Conservation (phyloP, 2,888 invertebrate species). For the Penaeus monodon region DNA sequence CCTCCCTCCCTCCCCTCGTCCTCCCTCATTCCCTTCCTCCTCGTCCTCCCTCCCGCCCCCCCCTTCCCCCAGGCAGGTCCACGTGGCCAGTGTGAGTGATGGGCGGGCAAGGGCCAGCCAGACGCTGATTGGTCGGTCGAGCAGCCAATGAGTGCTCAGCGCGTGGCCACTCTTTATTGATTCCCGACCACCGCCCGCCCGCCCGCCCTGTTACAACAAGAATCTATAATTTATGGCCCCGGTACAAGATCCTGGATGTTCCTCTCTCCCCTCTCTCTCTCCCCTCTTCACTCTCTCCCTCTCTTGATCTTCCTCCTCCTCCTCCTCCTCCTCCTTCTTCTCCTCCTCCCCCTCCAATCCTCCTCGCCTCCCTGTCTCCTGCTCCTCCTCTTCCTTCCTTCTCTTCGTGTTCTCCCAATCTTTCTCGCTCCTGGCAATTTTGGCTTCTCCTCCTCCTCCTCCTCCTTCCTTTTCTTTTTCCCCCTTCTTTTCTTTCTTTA, state of each 20-base stretch:
- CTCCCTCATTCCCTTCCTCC: background rate
- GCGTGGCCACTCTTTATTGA: conserved; percentile 58
- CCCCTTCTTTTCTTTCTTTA: too few relatives aligned
- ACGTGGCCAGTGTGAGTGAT: conserved; percentile 57
- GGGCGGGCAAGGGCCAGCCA: conserved; percentile 54
- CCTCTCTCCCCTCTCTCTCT: conserved; percentile 34
- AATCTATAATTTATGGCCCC: conserved; percentile 57
- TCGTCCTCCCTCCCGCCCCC: background rate
- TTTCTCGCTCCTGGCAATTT: too few relatives aligned
- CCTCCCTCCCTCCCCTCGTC: background rate
- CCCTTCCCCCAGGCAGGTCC: conserved; percentile 21
- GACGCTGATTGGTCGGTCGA: conserved; percentile 53
- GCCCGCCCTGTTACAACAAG: conserved; percentile 45
- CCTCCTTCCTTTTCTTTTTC: too few relatives aligned
- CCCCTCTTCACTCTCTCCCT: conserved; percentile 24
- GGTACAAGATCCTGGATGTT: conserved; percentile 39
- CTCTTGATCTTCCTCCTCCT: conserved; percentile 14
- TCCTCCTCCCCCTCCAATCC: too few relatives aligned
- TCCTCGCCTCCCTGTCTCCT: too few relatives aligned
- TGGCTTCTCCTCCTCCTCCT: too few relatives aligned
- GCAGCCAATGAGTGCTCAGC: conserved; percentile 56
- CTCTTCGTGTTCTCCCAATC: too few relatives aligned
- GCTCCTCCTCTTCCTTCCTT: too few relatives aligned
- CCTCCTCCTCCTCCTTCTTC: background rate
- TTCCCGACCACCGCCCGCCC: conserved; percentile 51